These are phyloP conservation scores for Tinea pellionella DNA, from an alignment of 2,888 invertebrate genomes.

Conservation along the genomic window DNA sequence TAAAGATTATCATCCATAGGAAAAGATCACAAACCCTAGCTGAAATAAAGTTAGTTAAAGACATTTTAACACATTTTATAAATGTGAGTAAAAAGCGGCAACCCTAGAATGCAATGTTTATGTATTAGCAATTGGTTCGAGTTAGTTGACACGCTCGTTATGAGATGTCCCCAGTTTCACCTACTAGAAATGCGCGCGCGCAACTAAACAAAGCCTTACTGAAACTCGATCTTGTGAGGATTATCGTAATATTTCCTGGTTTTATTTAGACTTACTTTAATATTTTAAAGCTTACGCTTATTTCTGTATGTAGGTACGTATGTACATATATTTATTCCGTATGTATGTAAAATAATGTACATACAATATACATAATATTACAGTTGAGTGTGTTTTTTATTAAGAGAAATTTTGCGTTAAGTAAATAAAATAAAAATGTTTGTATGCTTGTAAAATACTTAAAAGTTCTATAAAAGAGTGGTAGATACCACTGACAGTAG, in stretches of 20 bases:
- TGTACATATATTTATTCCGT: neutral
- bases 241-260: neutral
- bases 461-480: no score
- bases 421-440: no score
- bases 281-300: neutral
- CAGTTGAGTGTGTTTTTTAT: no score
- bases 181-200: slow-evolving; percentile 8
- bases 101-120: slow-evolving; percentile 26
- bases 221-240: neutral
- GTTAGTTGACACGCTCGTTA: slow-evolving; percentile 38
- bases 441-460: no score
- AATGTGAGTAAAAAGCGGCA: neutral
- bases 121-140: slow-evolving; percentile 31
- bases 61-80: no score
- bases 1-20: no score
- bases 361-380: no score
- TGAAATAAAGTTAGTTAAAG: no score
- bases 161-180: slow-evolving; percentile 30
- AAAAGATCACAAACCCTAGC: no score
- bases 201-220: neutral
- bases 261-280: neutral
- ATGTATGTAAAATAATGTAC: no score
- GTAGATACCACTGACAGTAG: no score
- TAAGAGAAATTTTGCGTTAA: no score
- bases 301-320: neutral